These are phyloP conservation scores for Seira ritae DNA, from an alignment of 2,888 invertebrate genomes.

Conservation along the genomic window DNA sequence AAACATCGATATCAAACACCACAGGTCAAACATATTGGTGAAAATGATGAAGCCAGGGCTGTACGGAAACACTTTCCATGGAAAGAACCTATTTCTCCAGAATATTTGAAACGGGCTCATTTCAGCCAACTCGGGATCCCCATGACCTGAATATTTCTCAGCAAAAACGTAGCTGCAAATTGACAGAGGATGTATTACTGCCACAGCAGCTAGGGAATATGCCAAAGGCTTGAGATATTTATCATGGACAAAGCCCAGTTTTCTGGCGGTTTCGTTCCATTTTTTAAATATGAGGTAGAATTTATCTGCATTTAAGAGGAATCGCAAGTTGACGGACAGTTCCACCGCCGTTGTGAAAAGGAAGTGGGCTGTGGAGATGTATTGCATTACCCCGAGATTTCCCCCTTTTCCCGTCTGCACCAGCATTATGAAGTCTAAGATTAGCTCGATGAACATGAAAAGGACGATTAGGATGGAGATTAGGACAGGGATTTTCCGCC, in stretches of 20 bases:
- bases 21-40: background rate
- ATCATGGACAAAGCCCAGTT: background rate
- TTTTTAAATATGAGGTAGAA: background rate
- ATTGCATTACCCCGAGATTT: background rate
- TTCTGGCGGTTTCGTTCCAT: background rate
- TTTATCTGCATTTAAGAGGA: background rate
- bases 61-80: too few species aligned
- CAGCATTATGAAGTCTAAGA: background rate
- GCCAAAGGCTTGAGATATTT: background rate
- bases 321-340: background rate
- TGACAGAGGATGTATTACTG: background rate
- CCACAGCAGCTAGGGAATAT: background rate
- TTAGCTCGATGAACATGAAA: background rate
- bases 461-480: background rate
- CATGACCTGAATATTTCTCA: background rate
- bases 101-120: too few species aligned
- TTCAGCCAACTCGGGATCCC: background rate
- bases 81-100: too few species aligned
- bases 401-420: background rate
- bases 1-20: background rate
- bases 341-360: background rate
- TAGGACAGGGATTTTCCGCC: background rate
- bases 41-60: background rate
- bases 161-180: background rate
- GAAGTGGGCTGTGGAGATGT: background rate